A percentile compares a stretch with the other conserved stretches of the same genome.
Conservation (phyloP, 2,113 vertebrate genomes). For the Craseonycteris thonglongyai region DNA sequence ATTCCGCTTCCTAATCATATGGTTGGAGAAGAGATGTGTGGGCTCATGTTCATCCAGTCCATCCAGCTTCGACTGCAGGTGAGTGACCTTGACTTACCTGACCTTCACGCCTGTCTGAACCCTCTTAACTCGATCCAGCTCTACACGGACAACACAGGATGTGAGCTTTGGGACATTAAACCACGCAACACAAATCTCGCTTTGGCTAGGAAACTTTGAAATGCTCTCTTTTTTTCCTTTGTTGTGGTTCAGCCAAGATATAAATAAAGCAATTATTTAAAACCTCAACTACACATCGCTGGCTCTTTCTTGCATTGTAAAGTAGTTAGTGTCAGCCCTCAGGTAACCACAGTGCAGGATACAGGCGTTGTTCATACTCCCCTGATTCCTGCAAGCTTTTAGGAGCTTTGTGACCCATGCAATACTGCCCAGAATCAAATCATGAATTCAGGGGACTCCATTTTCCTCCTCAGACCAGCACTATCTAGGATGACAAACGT, state of each 20-base stretch:
- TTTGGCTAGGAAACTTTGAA: not conserved
- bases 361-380: not conserved
- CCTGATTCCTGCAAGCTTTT: not conserved
- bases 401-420: not conserved
- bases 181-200: not conserved
- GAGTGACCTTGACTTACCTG: not conserved
- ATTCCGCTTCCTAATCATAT: not conserved
- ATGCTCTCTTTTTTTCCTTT: not conserved
- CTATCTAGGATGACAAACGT: not conserved
- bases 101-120: not conserved
- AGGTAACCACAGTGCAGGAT: not conserved
- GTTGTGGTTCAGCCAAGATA: slow-evolving; percentile 2
- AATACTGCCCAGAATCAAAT: not conserved
- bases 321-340: not conserved
- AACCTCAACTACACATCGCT: not conserved
- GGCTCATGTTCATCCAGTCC: not conserved
- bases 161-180: not conserved
- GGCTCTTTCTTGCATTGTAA: not conserved
- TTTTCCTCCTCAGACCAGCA: not conserved
- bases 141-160: not conserved
- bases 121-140: not conserved
- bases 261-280: not conserved
- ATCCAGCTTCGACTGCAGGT: not conserved
- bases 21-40: not conserved
- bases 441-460: not conserved